Evolutionary conservation across 2,888 invertebrate species (phyloP).

Genomic region (Psococerastis gibbosa): DNA sequence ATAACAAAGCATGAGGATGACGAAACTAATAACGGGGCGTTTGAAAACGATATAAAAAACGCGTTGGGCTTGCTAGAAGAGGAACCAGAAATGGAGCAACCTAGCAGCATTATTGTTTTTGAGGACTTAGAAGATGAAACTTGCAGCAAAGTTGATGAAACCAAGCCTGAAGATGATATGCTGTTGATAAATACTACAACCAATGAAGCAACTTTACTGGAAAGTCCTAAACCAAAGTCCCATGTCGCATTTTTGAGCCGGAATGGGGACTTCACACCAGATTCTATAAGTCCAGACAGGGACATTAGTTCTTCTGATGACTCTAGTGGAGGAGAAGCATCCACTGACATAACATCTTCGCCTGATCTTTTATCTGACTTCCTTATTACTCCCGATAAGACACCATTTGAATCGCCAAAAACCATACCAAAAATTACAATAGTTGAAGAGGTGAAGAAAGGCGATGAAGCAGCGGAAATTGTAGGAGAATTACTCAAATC

Average conservation of each 20-base stretch:
- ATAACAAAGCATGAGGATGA: slow-evolving; percentile 12
- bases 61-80: slow-evolving; percentile 16
- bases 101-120: slow-evolving; percentile 19
- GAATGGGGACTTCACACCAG: slow-evolving; percentile 1
- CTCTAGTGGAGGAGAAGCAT: not conserved
- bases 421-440: slow-evolving; percentile 1
- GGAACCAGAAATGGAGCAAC: slow-evolving; percentile 16
- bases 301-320: not conserved
- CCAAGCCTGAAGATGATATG: slow-evolving; percentile 25
- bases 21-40: slow-evolving; percentile 13
- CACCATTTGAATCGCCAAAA: not conserved
- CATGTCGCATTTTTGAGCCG: slow-evolving; percentile 19
- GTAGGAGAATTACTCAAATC: slow-evolving; percentile 13
- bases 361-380: slow-evolving; percentile 1
- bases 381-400: slow-evolving; percentile 4
- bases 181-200: slow-evolving; percentile 30
- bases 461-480: slow-evolving; percentile 16
- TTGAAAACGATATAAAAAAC: slow-evolving; percentile 18
- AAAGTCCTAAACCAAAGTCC: slow-evolving; percentile 21
- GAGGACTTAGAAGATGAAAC: slow-evolving; percentile 24
- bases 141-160: slow-evolving; percentile 12
- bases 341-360: slow-evolving; percentile 2
- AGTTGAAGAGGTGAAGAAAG: slow-evolving; percentile 14
- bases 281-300: not conserved
- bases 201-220: slow-evolving; percentile 28